Evolutionary conservation across 1,140 invertebrate genomes (phyloP).

Genomic region (Megalonaias nervosa): DNA sequence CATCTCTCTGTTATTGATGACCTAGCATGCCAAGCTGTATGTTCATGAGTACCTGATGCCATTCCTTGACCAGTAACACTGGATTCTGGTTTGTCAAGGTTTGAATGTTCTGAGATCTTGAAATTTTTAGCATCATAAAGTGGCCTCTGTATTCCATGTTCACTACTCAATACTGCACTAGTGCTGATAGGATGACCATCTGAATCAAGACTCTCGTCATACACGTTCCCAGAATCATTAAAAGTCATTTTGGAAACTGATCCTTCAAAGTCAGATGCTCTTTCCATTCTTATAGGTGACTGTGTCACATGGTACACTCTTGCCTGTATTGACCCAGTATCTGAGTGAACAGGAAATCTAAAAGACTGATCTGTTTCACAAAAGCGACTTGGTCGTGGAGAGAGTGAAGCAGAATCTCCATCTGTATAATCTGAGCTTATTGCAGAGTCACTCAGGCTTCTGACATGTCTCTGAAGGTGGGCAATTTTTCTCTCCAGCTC

Average conservation of each 20-base stretch:
- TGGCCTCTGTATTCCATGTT: no score
- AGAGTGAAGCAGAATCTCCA: conserved; percentile 53
- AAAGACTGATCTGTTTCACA: conserved; percentile 42
- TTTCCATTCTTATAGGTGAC: neutral
- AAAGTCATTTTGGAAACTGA: conserved; percentile 35
- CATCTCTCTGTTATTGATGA: no score
- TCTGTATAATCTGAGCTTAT: conserved; percentile 69
- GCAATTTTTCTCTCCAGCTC: conserved; percentile 53
- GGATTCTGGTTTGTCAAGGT: no score
- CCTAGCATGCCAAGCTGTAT: no score
- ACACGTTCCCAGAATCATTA: conserved; percentile 60
- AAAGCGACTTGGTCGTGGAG: conserved; percentile 47
- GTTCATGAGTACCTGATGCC: no score
- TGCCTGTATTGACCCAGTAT: conserved; percentile 4
- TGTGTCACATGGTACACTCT: conserved; percentile 6
- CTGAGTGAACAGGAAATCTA: neutral
- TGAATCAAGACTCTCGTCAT: conserved; percentile 44
- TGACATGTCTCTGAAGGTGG: conserved; percentile 43
- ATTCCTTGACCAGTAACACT: no score
- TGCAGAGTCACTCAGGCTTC: conserved; percentile 65
- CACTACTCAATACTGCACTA: no score
- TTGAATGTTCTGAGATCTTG: no score
- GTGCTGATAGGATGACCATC: no score
- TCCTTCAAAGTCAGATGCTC: conserved; percentile 1
- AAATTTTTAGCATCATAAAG: no score